Percentiles rank a stretch among this genome's conserved stretches.
These are phyloP conservation scores for Leptopilina boulardi DNA, from an alignment of 1,140 invertebrate genomes.

Conservation along the genomic window DNA sequence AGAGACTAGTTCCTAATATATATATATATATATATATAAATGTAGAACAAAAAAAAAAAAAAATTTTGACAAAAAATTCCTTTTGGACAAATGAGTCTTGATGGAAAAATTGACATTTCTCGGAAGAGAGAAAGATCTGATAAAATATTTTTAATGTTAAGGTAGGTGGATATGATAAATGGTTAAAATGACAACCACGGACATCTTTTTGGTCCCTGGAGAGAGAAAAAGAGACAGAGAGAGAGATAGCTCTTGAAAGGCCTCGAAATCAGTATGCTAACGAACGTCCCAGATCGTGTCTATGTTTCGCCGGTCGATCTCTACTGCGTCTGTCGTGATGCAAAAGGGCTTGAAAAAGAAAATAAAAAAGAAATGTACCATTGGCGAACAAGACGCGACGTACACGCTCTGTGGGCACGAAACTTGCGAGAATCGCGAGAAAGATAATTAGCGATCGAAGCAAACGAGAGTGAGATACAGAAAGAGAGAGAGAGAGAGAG, in stretches of 20 bases:
- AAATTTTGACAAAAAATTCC: too few species aligned
- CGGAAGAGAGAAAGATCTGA: neutral
- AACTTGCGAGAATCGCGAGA: constrained; percentile 54
- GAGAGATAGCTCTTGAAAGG: neutral
- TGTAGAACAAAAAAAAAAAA: too few species aligned
- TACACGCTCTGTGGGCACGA: constrained; percentile 31
- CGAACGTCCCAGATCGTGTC: constrained; percentile 33
- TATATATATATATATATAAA: too few species aligned
- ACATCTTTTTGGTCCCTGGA: constrained; percentile 13
- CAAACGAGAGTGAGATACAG: neutral
- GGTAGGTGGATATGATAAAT: neutral
- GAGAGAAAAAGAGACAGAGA: neutral
- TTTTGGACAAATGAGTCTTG: too few species aligned
- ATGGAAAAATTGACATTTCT: neutral
- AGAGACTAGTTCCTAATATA: too few species aligned
- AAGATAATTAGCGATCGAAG: constrained; percentile 67
- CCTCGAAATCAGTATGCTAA: constrained; percentile 30
- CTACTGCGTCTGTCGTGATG: neutral
- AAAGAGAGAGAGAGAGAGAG: neutral
- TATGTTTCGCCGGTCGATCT: constrained; percentile 21
- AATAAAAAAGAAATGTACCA: constrained; percentile 15
- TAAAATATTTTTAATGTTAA: constrained; percentile 10
- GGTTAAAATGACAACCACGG: constrained; percentile 25
- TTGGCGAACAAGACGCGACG: constrained; percentile 21
- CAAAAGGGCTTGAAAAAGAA: constrained; percentile 25